A percentile compares a stretch with the other conserved stretches of the same genome.
Evolutionary conservation across 2,113 vertebrate genomes (phyloP).

Genomic region (Cairina moschata): DNA sequence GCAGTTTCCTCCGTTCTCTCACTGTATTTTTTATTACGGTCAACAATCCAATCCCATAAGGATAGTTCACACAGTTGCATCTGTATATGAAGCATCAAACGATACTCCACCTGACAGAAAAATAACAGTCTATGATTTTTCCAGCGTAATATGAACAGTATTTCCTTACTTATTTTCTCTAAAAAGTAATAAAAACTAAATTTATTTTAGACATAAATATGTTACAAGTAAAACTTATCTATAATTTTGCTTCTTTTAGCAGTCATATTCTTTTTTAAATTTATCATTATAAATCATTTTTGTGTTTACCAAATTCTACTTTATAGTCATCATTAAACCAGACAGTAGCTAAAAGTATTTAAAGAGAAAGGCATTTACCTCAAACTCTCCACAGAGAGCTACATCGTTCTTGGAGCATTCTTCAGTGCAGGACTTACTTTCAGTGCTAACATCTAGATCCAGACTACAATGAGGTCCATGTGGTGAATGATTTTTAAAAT

Average conservation of each 20-base stretch:
- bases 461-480: background rate
- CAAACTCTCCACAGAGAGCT: constrained; percentile 62
- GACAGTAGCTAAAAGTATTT: background rate
- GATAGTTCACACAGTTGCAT: constrained; percentile 97
- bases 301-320: background rate
- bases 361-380: constrained; percentile 57
- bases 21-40: constrained; percentile 77
- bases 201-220: background rate
- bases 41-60: constrained; percentile 92
- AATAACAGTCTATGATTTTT: background rate
- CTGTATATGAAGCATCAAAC: constrained; percentile 95
- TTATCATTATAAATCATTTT: background rate
- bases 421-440: constrained; percentile 32
- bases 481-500: background rate
- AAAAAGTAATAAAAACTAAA: background rate
- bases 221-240: background rate
- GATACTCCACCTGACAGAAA: constrained; percentile 84
- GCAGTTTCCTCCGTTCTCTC: constrained; percentile 52
- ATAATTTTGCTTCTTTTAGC: background rate
- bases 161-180: background rate
- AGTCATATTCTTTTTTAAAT: background rate
- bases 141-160: background rate
- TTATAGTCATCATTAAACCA: background rate
- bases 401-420: constrained; percentile 50
- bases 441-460: background rate